phyloP scores from a whole-genome alignment of 2,888 invertebrate species.

The Agapostemon virescens region DNA sequence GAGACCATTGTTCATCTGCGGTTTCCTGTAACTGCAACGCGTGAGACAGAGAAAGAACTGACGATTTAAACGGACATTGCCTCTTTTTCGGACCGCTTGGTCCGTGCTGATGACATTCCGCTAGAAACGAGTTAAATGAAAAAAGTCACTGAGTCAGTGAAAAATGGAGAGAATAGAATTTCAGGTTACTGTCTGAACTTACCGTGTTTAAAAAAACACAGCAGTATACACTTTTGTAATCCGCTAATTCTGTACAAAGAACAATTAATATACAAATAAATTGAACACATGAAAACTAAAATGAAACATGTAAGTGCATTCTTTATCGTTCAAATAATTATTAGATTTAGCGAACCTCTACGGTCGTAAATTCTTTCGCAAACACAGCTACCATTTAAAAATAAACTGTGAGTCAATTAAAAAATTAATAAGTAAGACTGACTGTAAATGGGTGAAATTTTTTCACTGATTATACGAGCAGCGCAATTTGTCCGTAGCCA shows the following conservation, averaged over 20 bases:
- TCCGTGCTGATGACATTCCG: background rate
- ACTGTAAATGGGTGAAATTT: background rate
- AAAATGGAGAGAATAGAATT: background rate
- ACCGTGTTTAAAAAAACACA: background rate
- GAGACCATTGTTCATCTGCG: background rate
- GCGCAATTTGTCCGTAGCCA: background rate
- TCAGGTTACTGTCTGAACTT: background rate
- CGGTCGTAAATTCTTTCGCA: no score
- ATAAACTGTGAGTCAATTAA: no score
- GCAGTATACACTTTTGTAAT: background rate
- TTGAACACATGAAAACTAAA: background rate
- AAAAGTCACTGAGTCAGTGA: no score
- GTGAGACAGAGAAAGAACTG: background rate
- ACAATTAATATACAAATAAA: background rate
- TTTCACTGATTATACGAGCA: background rate
- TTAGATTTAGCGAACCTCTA: no score
- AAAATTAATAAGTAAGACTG: background rate
- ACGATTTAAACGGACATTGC: background rate
- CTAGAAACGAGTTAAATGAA: background rate
- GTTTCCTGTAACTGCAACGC: slow-evolving; percentile 37
- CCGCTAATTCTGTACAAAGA: no score
- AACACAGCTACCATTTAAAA: no score
- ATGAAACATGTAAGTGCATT: background rate
- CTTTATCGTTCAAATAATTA: background rate
- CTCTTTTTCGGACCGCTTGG: background rate